These are phyloP conservation scores for Protosalanx chinensis DNA, from an alignment of 2,797 vertebrate species.

Conservation along the genomic window DNA sequence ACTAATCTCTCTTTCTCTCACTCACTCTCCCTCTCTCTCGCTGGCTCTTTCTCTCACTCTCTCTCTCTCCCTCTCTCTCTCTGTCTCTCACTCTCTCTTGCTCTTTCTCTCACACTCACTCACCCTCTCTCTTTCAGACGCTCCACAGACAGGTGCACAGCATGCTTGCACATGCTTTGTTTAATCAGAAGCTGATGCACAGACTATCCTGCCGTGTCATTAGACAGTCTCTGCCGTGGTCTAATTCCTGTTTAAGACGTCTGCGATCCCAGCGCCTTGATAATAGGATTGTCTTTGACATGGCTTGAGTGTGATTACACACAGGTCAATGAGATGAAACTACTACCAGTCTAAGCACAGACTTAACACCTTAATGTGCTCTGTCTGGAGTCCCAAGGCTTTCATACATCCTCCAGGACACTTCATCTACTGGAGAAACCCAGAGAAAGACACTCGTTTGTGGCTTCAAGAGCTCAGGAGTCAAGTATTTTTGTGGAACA, in stretches of 20 bases:
- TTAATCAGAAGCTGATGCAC: neutral
- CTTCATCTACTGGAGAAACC: neutral
- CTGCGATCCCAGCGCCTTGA: neutral
- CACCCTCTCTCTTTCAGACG: too few relatives aligned
- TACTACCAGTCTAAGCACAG: neutral
- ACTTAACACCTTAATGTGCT: neutral
- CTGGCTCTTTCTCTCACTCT: too few relatives aligned
- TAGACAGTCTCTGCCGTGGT: neutral
- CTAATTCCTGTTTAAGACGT: neutral
- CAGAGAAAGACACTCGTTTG: too few relatives aligned
- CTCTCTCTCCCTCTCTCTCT: slow-evolving; percentile 14
- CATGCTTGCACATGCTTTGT: neutral
- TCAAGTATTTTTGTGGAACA: too few relatives aligned
- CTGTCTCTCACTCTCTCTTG: neutral
- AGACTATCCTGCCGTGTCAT: neutral
- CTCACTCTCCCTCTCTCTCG: too few relatives aligned
- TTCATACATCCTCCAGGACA: neutral
- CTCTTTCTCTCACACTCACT: neutral
- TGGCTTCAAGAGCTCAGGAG: too few relatives aligned
- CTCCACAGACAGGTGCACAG: neutral
- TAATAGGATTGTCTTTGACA: neutral
- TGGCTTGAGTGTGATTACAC: neutral
- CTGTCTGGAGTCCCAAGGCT: neutral
- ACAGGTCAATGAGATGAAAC: neutral
- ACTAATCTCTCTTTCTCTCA: too few relatives aligned